Base-by-base conservation (phyloP, 2,797 vertebrate genomes). In the Urocyon cinereoargenteus region DNA sequence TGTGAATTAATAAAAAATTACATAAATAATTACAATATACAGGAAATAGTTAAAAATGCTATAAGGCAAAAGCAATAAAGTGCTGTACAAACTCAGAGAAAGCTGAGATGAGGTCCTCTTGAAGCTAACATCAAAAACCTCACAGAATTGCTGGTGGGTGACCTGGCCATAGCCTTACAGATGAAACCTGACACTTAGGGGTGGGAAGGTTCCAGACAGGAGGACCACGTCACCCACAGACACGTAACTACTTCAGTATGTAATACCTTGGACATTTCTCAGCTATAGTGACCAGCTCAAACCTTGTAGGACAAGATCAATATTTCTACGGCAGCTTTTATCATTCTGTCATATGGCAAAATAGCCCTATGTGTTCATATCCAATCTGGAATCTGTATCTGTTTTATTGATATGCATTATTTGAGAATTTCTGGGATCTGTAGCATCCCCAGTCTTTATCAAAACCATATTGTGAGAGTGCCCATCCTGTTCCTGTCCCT, bases 131-230 rank as follows among this genome's bases (percentile, higher is more conserved):
- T 3, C 31, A 40, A 26, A 75, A 78, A 57, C 4, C 21, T 51
- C 14, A 5, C 1, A 12, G 18, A 49, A 31, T 16, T 16, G 12
- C 53, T 14, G 1, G 24, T 14, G 9, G 5, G 11, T n/a, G 28
- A 72, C 18, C n/a, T 59, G 8, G 36, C 55, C 31, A 34, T 59
- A 72, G 36, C 68, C 6, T 34, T 68, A 68, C 22, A 12, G 34
- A 68, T 72, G 51, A 61, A 57, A 87, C 62, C 31, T 83, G 19
- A 34, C 28, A 40, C 13, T 1, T 0, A 5, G 10, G 79, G 57
- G 6, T 51, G 51, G 72, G 31, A 89, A 59, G 49, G 77, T 88
- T 79, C 28, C 28, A 78, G 7, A 3, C 19, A 18, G n/a, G 92
- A 70, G 31, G 18, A 93, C 40, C 15, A 62, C 26, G 6, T 75